Conservation (phyloP, 2,113 vertebrate genomes). For the Hippocampus mohnikei region DNA sequence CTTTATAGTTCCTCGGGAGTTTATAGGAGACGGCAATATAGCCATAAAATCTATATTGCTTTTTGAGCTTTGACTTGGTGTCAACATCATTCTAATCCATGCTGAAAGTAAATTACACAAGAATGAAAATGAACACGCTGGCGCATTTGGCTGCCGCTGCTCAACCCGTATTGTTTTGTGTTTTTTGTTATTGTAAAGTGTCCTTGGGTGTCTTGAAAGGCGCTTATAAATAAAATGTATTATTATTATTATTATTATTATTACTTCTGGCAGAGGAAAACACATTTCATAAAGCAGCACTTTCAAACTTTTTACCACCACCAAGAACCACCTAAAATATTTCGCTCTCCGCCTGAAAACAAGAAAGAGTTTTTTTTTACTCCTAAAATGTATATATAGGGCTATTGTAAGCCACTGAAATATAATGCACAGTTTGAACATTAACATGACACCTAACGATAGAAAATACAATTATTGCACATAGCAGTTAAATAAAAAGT, state of each 20-base stretch:
- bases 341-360: background rate
- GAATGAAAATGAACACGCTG: background rate
- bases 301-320: background rate
- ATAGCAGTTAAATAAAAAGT: background rate
- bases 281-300: background rate
- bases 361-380: background rate
- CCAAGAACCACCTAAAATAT: background rate
- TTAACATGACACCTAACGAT: background rate
- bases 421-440: background rate
- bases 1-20: conserved; percentile 35
- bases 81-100: conserved; percentile 11
- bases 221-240: too few species aligned
- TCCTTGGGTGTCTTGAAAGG: too few species aligned
- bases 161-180: too few species aligned
- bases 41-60: conserved; percentile 30
- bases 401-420: background rate
- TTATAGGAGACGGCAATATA: conserved; percentile 34
- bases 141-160: too few species aligned
- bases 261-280: background rate
- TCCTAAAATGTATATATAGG: background rate
- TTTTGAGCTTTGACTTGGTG: background rate
- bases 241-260: too few species aligned
- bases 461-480: background rate
- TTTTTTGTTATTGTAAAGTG: too few species aligned
- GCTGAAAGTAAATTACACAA: background rate